Evolutionary conservation across 2,113 vertebrate species (phyloP).

Genomic region (Rhombomys opimus): DNA sequence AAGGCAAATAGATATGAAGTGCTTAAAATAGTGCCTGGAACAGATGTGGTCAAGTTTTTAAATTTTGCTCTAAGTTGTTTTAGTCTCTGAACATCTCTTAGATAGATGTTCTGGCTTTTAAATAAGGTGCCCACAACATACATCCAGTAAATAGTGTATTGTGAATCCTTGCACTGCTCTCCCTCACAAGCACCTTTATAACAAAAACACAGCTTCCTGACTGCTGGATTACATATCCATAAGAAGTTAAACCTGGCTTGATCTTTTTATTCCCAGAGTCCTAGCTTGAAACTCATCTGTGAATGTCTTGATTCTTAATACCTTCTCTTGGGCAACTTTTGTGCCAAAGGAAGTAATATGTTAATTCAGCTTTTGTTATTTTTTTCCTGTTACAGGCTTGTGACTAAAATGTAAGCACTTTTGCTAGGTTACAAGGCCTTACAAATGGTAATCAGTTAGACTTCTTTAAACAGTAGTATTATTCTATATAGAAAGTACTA

Average conservation of each 20-base stretch:
- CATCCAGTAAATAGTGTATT: not conserved
- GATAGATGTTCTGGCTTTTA: not conserved
- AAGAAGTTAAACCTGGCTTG: not conserved
- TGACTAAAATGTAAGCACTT: not conserved
- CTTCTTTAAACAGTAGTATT: not conserved
- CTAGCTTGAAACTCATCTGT: not conserved
- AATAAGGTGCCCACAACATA: not conserved
- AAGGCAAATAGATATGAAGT: not conserved
- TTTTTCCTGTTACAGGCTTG: not conserved
- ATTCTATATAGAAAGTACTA: not conserved
- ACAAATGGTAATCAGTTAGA: not conserved
- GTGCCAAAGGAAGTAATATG: not conserved
- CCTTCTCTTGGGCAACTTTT: not conserved
- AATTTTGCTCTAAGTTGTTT: not conserved
- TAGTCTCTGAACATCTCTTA: not conserved
- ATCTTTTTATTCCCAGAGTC: not conserved
- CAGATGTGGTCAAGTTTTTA: not conserved
- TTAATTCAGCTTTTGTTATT: not conserved
- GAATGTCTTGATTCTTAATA: not conserved
- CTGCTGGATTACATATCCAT: not conserved
- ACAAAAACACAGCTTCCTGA: not conserved
- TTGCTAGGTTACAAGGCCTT: not conserved
- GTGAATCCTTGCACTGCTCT: not conserved
- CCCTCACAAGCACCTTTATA: not conserved
- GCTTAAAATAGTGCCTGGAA: not conserved